Conservation (phyloP, 2,888 invertebrate species). For the Zaprionus bogoriensis region DNA sequence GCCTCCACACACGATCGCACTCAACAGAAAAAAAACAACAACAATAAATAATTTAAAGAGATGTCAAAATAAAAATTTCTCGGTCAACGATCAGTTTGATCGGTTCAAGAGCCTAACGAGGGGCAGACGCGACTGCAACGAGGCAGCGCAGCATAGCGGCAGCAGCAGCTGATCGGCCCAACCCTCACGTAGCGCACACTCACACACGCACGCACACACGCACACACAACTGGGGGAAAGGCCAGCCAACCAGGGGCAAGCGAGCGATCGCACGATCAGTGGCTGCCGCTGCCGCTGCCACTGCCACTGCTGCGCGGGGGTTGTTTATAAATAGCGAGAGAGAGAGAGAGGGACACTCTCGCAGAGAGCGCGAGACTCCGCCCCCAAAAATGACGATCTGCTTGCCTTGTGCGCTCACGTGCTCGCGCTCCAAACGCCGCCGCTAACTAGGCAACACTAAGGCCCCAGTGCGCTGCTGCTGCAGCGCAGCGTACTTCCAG, state of each 20-base stretch:
- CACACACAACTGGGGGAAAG: constrained; percentile 25
- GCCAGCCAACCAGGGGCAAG: constrained; percentile 35
- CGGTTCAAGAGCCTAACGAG: background rate
- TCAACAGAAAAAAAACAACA: no score
- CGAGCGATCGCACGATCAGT: constrained; percentile 30
- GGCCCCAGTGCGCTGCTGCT: background rate
- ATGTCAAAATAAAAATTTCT: no score
- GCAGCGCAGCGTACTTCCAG: constrained; percentile 36
- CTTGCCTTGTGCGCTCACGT: constrained; percentile 3
- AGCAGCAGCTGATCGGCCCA: constrained; percentile 25
- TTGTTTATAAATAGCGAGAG: constrained; percentile 64
- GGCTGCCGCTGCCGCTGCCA: constrained; percentile 3
- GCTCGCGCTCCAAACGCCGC: constrained; percentile 42
- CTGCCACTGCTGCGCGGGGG: constrained; percentile 52
- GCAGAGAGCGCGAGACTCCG: constrained; percentile 14
- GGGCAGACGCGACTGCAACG: constrained; percentile 25
- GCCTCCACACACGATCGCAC: no score
- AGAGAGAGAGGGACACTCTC: background rate
- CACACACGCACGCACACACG: background rate
- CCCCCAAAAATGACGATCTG: constrained; percentile 31
- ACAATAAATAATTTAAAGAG: no score
- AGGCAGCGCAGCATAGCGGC: background rate
- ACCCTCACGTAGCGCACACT: constrained; percentile 8
- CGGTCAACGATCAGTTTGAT: background rate
- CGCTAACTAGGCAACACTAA: constrained; percentile 63